Evolutionary conservation across 1,140 invertebrate species (phyloP), one percentile per base, ranked within the genome.

Genomic region (Scaptomyza hsui): DNA sequence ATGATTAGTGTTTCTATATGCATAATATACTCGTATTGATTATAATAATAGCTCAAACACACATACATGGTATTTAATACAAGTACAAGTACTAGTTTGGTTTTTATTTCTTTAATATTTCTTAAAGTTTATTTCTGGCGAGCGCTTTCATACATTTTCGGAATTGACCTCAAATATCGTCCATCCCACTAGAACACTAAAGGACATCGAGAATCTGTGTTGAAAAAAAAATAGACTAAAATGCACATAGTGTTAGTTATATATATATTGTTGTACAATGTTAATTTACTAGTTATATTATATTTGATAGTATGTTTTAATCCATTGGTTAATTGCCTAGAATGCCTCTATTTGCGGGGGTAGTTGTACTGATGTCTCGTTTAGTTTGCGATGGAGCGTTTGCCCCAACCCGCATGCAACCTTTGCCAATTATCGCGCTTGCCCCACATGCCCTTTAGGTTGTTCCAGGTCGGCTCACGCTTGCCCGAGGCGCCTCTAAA

Each of bases 391-490:
- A 70, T 12, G 10, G 89, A 71, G 10, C 90, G 90, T 24, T 91
- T 91, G 49, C 90, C 90, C 90, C 90, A 91, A 6, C 90, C 88
- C 7, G 75, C 89, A 35, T 89, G 80, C 39, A 91, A 53, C 71
- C 90, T 91, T 13, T 78, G 78, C 89, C 90, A 90, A 24, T 89
- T 79, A 71, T 90, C 85, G 42, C 93, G 92, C 89, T 95, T 95
- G 78, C 95, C 95, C 95, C 95, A 95, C 89, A 95, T 93, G 35
- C 94, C 94, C 90, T 95, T 94, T 65, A 95, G 92, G 88, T 95
- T 95, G 89, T 94, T 94, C 95, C 95, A 95, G 79, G 93, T 94
- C 3, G 94, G 94, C 75, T 95, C 94, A 37, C 94, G 92, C 90
- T 95, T 95, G 78, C 94, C 94, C 94, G 94, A 95, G 75, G 93